phyloP scores from a whole-genome alignment of 2,797 vertebrate species.

The Geotria australis region DNA sequence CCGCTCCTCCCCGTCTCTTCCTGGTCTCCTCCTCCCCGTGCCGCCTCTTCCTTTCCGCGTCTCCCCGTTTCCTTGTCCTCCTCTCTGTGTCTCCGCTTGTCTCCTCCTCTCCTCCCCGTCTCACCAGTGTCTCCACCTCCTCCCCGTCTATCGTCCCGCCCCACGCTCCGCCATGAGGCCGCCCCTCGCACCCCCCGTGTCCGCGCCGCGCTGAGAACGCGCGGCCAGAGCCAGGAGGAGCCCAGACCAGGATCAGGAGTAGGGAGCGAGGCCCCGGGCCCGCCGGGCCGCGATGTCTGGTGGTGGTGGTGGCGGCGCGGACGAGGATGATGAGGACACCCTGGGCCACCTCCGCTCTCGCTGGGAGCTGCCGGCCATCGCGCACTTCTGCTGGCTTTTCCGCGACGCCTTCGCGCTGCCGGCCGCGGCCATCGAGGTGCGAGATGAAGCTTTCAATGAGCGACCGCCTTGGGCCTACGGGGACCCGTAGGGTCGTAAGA shows the following conservation, averaged over 20 bases:
- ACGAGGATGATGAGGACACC: conserved; percentile 24
- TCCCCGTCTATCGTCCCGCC: too few relatives aligned
- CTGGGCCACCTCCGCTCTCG: conserved; percentile 74
- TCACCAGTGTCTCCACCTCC: too few relatives aligned
- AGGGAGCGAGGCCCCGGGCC: conserved; percentile 9
- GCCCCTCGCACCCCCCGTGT: not conserved
- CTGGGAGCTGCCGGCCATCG: conserved; percentile 96
- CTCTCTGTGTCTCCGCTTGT: too few relatives aligned
- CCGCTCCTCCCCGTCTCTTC: too few relatives aligned
- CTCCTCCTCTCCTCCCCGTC: too few relatives aligned
- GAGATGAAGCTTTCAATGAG: conserved; percentile 3
- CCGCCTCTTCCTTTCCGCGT: too few relatives aligned
- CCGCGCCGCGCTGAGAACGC: conserved; percentile 1
- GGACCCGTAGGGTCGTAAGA: not conserved
- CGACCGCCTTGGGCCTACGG: conserved; percentile 1
- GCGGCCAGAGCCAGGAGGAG: not conserved
- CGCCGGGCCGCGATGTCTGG: conserved; percentile 2
- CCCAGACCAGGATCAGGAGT: too few relatives aligned
- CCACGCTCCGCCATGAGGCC: conserved; percentile 2
- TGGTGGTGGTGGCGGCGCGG: conserved; percentile 4
- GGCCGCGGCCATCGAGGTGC: conserved; percentile 93
- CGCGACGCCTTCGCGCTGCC: conserved; percentile 75
- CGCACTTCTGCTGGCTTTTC: conserved; percentile 91
- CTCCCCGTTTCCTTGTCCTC: too few relatives aligned
- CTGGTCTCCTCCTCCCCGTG: too few relatives aligned